A percentile compares a stretch with the other conserved stretches of the same genome.
These are phyloP conservation scores for Herpetotheres cachinnans DNA, from an alignment of 2,113 vertebrate genomes.

Conservation along the genomic window DNA sequence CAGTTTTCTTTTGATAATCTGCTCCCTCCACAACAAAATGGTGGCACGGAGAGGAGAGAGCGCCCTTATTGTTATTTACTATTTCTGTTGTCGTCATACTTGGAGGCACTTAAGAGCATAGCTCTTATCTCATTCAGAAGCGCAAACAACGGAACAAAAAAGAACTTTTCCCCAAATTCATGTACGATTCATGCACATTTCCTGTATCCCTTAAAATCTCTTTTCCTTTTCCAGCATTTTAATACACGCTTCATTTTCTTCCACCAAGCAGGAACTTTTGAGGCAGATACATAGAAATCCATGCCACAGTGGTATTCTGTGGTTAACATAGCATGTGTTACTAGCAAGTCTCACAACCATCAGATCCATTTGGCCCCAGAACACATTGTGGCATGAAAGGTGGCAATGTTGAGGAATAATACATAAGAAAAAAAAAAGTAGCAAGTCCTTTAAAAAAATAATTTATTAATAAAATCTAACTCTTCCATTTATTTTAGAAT, in stretches of 20 bases:
- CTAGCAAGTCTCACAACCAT: neutral
- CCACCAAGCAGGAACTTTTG: neutral
- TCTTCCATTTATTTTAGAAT: neutral
- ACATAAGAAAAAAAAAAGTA: neutral
- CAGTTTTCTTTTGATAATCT: neutral
- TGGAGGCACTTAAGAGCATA: neutral
- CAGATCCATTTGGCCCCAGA: neutral
- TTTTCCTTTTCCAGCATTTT: neutral
- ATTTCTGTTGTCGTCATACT: neutral
- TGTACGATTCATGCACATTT: accelerated
- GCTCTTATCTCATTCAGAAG: neutral
- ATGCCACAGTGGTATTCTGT: neutral
- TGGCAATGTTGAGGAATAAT: neutral
- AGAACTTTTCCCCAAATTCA: neutral
- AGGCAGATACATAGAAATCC: neutral
- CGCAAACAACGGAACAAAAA: neutral
- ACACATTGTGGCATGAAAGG: neutral
- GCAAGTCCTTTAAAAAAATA: neutral
- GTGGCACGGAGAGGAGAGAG: neutral
- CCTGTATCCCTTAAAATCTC: neutral
- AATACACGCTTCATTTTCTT: neutral
- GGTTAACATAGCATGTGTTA: neutral
- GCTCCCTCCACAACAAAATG: neutral
- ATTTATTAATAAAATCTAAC: neutral
- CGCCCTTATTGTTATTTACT: neutral